These are phyloP conservation scores for Lucifuga dentata DNA, from an alignment of 2,113 vertebrate species.

Conservation along the genomic window DNA sequence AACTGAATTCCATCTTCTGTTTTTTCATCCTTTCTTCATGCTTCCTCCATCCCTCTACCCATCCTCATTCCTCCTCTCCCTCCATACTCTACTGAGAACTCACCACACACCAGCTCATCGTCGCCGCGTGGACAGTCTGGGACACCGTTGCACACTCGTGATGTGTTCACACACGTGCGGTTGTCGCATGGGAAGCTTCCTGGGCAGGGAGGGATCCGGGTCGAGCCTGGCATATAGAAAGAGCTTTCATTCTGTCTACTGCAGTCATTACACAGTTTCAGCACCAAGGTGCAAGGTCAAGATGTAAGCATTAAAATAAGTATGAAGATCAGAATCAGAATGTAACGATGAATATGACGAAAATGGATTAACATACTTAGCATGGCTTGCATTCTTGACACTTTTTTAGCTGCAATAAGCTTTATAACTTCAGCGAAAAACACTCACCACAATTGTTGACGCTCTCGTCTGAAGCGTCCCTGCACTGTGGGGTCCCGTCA, in stretches of 20 bases:
- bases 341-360: no score
- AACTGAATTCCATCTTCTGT: no score
- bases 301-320: no score
- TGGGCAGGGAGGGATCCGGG: slow-evolving; percentile 79
- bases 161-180: slow-evolving; percentile 83
- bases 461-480: slow-evolving; percentile 81
- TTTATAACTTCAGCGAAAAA: not conserved
- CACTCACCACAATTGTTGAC: slow-evolving; percentile 82
- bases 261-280: no score
- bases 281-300: no score
- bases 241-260: no score
- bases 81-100: slow-evolving; percentile 55
- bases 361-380: no score
- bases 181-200: slow-evolving; percentile 84
- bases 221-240: slow-evolving; percentile 77
- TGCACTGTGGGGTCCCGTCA: slow-evolving; percentile 81
- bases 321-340: no score
- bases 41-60: not conserved
- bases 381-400: no score
- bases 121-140: slow-evolving; percentile 83
- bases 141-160: slow-evolving; percentile 82
- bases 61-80: not conserved
- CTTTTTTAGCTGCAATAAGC: no score
- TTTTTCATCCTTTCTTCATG: no score
- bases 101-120: slow-evolving; percentile 87